Conservation (phyloP, 53 echinoderm and acorn worm genomes). For the Arbacia lixula region DNA sequence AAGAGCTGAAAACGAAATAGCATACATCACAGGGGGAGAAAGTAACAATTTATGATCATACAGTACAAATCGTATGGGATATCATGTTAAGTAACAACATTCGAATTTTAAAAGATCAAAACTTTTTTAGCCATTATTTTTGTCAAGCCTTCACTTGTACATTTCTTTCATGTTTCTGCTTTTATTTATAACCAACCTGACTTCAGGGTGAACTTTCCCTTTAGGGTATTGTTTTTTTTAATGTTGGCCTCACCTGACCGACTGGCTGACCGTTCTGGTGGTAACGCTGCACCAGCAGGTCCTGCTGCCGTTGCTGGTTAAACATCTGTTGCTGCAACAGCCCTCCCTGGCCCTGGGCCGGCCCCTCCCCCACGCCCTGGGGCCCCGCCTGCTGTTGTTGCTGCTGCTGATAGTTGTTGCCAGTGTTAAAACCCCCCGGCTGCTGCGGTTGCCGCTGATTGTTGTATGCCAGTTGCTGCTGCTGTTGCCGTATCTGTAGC, state of each 20-base stretch:
- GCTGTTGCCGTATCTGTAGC: conserved; percentile 43
- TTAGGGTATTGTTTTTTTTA: background rate
- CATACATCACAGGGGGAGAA: no score
- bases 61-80: no score
- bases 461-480: conserved; percentile 34
- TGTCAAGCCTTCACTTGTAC: no score
- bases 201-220: no score
- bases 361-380: background rate
- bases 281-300: conserved; percentile 24
- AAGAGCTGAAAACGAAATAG: no score
- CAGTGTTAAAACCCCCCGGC: no score
- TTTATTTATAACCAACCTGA: no score
- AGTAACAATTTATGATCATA: no score
- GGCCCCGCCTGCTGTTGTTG: conserved; percentile 20
- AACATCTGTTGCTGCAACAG: conserved; percentile 6
- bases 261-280: conserved; percentile 14
- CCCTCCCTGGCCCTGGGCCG: background rate
- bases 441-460: conserved; percentile 16
- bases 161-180: no score
- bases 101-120: no score
- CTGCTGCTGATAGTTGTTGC: conserved; percentile 39
- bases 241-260: conserved; percentile 8
- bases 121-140: no score
- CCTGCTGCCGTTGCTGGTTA: conserved; percentile 27
- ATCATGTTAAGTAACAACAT: no score